Evolutionary conservation across 2,113 vertebrate species (phyloP).

Genomic region (Colinus virginianus): DNA sequence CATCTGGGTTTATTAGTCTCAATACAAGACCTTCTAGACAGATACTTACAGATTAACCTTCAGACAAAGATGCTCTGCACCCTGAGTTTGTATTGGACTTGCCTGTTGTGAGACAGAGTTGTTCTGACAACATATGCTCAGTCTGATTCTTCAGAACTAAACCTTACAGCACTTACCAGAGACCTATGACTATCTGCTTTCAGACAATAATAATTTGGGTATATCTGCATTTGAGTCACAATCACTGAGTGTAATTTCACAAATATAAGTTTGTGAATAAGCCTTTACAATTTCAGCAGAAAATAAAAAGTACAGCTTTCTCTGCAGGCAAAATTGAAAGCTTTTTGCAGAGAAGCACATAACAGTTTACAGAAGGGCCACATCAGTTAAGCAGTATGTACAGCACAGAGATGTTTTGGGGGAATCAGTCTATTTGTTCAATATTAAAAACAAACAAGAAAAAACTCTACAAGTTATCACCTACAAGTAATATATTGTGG

Average conservation of each 20-base stretch:
- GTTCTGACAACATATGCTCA: background rate
- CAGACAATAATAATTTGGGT: background rate
- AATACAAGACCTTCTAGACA: background rate
- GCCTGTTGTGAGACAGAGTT: background rate
- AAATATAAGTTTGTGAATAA: background rate
- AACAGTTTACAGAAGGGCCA: background rate
- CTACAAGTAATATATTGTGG: background rate
- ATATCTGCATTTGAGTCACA: background rate
- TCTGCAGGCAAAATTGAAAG: background rate
- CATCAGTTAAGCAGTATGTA: accelerated
- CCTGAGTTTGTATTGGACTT: background rate
- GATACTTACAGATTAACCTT: background rate
- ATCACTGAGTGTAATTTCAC: background rate
- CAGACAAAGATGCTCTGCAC: background rate
- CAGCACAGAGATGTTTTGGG: background rate
- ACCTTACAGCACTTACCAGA: background rate
- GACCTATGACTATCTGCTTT: accelerated
- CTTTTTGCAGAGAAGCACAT: background rate
- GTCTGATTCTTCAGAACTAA: background rate
- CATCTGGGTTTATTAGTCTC: background rate
- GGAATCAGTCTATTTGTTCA: background rate
- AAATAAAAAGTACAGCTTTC: background rate
- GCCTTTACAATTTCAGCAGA: background rate
- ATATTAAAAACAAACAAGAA: background rate
- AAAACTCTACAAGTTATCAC: background rate